These are phyloP conservation scores for Sycophaga agraensis DNA, from an alignment of 1,140 invertebrate species.

Conservation along the genomic window DNA sequence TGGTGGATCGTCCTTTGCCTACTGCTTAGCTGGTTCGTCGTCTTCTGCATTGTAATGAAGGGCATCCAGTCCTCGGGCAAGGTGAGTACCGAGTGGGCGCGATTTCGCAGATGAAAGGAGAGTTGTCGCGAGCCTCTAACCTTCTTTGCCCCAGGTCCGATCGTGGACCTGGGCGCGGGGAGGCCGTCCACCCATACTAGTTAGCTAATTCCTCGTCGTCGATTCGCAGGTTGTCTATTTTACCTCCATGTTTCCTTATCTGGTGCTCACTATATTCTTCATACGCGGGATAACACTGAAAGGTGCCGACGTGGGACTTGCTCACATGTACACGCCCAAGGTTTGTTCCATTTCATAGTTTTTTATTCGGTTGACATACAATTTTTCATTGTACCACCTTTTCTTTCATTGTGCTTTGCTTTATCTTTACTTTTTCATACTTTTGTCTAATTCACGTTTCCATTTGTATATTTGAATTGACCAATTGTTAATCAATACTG, in stretches of 20 bases:
- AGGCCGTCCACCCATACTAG: conserved; percentile 16
- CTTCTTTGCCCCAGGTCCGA: conserved; percentile 26
- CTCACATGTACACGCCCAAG: conserved; percentile 92
- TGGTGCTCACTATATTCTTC: conserved; percentile 94
- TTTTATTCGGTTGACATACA: too few species aligned
- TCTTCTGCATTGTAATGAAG: conserved; percentile 97
- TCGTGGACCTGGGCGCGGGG: background rate
- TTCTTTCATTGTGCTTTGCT: background rate
- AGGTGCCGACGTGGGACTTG: conserved; percentile 83
- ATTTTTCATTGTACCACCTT: background rate
- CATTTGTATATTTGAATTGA: too few species aligned
- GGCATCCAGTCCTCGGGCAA: conserved; percentile 97
- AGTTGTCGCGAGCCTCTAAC: conserved; percentile 20
- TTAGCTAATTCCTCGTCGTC: conserved; percentile 26
- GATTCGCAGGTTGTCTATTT: conserved; percentile 86
- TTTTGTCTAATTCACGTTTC: too few species aligned
- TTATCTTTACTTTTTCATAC: too few species aligned
- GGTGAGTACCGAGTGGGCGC: conserved; percentile 64
- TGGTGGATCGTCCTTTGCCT: conserved; percentile 96
- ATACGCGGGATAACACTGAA: conserved; percentile 86
- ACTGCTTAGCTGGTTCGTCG: conserved; percentile 88
- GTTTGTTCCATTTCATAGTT: too few species aligned
- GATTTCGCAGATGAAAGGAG: conserved; percentile 18
- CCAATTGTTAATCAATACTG: too few species aligned
- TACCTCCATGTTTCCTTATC: conserved; percentile 93